Evolutionary conservation across 2,797 vertebrate genomes (phyloP).

Genomic region (Alca torda): DNA sequence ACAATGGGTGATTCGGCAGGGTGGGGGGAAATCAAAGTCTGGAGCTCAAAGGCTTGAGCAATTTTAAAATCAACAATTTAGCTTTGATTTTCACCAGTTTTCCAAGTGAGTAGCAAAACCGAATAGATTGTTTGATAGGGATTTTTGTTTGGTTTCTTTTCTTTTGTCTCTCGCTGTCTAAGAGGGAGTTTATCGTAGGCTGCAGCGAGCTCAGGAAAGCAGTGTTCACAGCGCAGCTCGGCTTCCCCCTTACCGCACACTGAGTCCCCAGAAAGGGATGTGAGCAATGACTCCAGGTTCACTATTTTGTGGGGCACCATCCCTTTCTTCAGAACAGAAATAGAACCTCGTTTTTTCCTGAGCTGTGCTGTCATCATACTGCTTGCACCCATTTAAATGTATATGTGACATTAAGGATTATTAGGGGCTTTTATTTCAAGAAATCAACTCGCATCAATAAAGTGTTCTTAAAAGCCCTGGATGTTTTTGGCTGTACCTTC

Average conservation of each 20-base stretch:
- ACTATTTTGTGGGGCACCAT: neutral
- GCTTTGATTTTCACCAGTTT: neutral
- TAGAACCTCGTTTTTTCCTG: slow-evolving; percentile 5
- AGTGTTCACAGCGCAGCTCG: neutral
- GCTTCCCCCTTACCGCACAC: neutral
- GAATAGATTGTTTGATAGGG: fast-evolving
- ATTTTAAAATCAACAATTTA: neutral
- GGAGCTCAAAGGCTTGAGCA: neutral
- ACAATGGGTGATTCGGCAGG: neutral
- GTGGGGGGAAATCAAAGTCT: neutral
- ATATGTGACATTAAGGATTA: slow-evolving; percentile 30
- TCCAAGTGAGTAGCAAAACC: neutral
- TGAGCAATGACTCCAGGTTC: neutral
- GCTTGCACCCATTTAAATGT: neutral
- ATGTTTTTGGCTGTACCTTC: slow-evolving; percentile 39
- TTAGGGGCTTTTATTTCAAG: slow-evolving; percentile 46
- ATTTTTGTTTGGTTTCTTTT: neutral
- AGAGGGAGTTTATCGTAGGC: fast-evolving
- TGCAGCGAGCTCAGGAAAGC: neutral
- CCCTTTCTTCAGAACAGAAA: neutral
- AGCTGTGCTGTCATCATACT: neutral
- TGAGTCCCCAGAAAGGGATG: neutral
- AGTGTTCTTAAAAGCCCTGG: slow-evolving; percentile 46
- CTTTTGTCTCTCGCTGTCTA: neutral
- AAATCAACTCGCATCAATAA: slow-evolving; percentile 35